phyloP scores from a whole-genome alignment of 2,888 invertebrate genomes.

The Poecilobothrus nobilitatus region DNA sequence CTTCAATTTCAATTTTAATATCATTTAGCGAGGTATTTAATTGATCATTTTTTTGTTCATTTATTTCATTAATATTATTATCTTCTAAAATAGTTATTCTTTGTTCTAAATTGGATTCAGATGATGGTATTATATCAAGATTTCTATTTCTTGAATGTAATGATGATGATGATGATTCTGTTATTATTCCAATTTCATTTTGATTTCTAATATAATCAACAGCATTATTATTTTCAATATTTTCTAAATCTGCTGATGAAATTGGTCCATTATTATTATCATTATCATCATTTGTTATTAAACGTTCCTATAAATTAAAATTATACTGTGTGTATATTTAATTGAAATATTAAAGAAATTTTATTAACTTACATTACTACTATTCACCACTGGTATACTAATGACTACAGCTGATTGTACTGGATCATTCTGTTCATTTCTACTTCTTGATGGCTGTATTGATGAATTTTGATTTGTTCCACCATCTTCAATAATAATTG shows the following conservation, averaged over 20 bases:
- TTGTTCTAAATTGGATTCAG: not conserved
- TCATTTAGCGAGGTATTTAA: not conserved
- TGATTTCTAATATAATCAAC: slow-evolving; percentile 43
- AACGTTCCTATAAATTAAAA: slow-evolving; percentile 20
- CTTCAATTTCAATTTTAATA: not conserved
- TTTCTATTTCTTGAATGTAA: slow-evolving; percentile 20
- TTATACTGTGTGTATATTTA: too few relatives aligned
- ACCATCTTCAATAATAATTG: slow-evolving; percentile 11
- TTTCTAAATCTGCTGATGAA: slow-evolving; percentile 50
- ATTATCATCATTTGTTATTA: slow-evolving; percentile 20
- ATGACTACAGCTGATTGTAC: not conserved
- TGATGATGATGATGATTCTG: slow-evolving; percentile 18
- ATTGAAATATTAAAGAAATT: too few relatives aligned
- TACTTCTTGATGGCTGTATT: not conserved
- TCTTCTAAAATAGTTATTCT: not conserved
- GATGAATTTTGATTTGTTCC: not conserved
- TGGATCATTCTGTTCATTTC: not conserved
- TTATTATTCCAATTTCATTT: slow-evolving; percentile 21
- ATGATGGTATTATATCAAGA: not conserved
- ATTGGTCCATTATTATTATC: slow-evolving; percentile 53
- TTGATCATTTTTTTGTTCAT: not conserved
- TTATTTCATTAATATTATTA: not conserved
- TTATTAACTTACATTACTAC: slow-evolving; percentile 19
- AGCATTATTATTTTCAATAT: slow-evolving; percentile 51
- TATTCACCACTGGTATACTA: slow-evolving; percentile 16